Evolutionary conservation across 2,113 vertebrate species (phyloP).

Genomic region (Aix galericulata): DNA sequence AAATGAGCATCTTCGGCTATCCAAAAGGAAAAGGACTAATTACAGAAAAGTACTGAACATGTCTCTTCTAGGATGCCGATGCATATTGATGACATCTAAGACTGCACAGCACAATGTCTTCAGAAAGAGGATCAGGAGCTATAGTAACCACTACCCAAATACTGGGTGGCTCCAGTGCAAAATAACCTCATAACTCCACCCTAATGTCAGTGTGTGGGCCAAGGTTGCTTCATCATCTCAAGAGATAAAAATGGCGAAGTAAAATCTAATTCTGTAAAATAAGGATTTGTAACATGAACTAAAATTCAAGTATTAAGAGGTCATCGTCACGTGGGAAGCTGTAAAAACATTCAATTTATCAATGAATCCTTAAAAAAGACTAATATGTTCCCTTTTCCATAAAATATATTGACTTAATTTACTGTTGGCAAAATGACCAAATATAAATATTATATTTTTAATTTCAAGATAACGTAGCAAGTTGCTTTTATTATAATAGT

Average conservation of each 20-base stretch:
- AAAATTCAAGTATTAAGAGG: not conserved
- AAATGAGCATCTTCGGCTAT: not conserved
- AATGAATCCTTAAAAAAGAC: not conserved
- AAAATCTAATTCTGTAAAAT: not conserved
- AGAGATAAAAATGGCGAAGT: not conserved
- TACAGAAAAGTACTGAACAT: not conserved
- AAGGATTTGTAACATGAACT: not conserved
- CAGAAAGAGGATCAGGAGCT: slow-evolving; percentile 36
- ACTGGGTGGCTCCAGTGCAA: not conserved
- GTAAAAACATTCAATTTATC: not conserved
- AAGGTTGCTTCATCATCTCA: slow-evolving; percentile 3
- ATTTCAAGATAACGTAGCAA: not conserved
- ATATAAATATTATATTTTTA: not conserved
- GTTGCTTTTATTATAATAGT: not conserved
- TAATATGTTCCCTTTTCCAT: not conserved
- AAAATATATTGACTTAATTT: not conserved
- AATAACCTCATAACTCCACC: slow-evolving; percentile 23
- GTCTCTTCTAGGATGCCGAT: not conserved
- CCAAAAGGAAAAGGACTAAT: not conserved
- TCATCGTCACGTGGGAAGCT: not conserved
- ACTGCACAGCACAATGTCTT: slow-evolving; percentile 1
- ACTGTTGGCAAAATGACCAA: not conserved
- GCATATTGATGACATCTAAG: not conserved
- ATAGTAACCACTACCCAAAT: slow-evolving; percentile 24
- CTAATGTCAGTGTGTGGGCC: not conserved